Evolutionary conservation across 2,888 invertebrate species (phyloP), one percentile per base, ranked within the genome.

Genomic region (Esperia sulphurella): DNA sequence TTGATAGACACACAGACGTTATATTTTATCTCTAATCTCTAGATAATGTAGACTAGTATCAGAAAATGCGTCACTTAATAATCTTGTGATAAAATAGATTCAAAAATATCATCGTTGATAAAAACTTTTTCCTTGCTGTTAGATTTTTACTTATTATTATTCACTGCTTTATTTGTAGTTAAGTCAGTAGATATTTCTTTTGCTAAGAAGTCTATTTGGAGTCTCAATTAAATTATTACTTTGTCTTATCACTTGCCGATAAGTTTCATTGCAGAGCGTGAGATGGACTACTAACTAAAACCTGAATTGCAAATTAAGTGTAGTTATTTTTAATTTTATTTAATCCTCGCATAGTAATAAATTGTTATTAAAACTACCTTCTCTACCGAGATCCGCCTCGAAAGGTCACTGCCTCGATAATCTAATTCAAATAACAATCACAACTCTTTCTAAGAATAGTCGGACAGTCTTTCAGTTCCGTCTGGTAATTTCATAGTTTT

Each of bases 401-500:
- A 33, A 44, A 54, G 43, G 41, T 45, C 49, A 46, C 38, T 44
- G 48, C 43, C 47, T 41, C 46, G n/a, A n/a, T 40, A 45, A 50
- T 58, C 53, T 52, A 42, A 53, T 54, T 52, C 28, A 39, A 41
- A 49, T 39, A 21, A 46, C 43, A 46, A 47, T 52, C 35, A 45
- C 37, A 40, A 44, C 40, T 41, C 35, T 41, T 53, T 46, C 46
- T 48, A 38, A 46, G 50, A 50, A 53, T 28, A 35, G n/a, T 35
- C n/a, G 6, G 35, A n/a, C 35, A 21, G 0, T 12, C 35, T 48
- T 40, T 38, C 33, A 39, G 35, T 53, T 55, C 58, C 54, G 58
- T 45, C 51, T 49, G 51, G 52, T 52, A 49, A 52, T 53, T 52
- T 53, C 50, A 41, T 43, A 21, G 40, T 55, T 56, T 54, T 52